phyloP scores from a whole-genome alignment of 2,113 vertebrate genomes.

The Montifringilla adamsi region DNA sequence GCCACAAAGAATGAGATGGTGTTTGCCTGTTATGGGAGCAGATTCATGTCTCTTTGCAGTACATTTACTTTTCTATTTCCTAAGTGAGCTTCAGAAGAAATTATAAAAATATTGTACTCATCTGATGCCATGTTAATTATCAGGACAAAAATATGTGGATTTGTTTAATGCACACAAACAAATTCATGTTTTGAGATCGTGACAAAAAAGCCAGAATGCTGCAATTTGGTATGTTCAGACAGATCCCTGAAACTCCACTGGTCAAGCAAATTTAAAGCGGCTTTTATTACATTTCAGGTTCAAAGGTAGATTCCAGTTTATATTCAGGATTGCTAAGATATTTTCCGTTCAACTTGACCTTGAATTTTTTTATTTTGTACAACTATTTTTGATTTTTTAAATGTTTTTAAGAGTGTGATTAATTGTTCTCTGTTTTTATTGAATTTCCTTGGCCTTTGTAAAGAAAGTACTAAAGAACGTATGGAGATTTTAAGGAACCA shows the following conservation, averaged over 20 bases:
- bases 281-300: neutral
- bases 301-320: neutral
- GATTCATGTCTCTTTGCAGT: neutral
- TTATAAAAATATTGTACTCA: neutral
- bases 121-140: neutral
- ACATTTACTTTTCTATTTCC: neutral
- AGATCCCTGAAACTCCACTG: neutral
- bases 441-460: neutral
- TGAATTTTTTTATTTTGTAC: neutral
- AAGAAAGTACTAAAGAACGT: neutral
- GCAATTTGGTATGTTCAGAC: neutral
- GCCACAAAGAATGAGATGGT: neutral
- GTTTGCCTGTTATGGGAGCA: neutral
- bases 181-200: neutral
- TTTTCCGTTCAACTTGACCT: neutral
- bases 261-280: neutral
- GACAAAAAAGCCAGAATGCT: neutral
- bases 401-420: neutral
- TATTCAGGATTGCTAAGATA: neutral
- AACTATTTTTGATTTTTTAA: neutral
- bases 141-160: neutral
- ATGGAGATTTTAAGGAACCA: neutral
- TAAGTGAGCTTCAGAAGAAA: neutral
- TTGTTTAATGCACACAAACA: neutral
- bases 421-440: neutral